These are phyloP conservation scores for Caenorhabditis parvicauda DNA, from an alignment of 2,888 invertebrate species.

Conservation along the genomic window DNA sequence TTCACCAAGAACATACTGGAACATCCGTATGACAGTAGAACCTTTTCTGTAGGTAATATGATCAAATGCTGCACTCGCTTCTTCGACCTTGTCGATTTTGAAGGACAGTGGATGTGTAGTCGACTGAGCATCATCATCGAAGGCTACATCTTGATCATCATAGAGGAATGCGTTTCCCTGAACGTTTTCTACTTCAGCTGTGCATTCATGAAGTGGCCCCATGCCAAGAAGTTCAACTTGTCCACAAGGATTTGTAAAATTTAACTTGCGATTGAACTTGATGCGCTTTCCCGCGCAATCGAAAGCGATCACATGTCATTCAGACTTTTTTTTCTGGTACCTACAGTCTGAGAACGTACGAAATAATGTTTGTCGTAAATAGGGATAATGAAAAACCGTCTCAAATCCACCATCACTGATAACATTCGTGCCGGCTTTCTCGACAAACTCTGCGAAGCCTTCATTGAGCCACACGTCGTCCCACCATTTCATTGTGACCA, in stretches of 20 bases:
- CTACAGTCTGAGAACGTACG: background rate
- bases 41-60: slow-evolving; percentile 84
- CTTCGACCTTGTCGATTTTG: slow-evolving; percentile 80
- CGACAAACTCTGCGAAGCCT: slow-evolving; percentile 49
- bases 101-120: slow-evolving; percentile 82
- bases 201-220: background rate
- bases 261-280: background rate
- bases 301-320: too few relatives aligned
- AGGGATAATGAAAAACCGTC: background rate
- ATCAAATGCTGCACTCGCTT: slow-evolving; percentile 83
- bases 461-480: slow-evolving; percentile 62
- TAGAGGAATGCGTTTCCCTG: slow-evolving; percentile 2
- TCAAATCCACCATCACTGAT: slow-evolving; percentile 31
- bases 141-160: slow-evolving; percentile 9
- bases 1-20: slow-evolving; percentile 41
- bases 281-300: background rate
- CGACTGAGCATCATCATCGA: slow-evolving; percentile 74
- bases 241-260: too few relatives aligned
- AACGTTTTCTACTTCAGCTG: background rate
- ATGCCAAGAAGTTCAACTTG: too few relatives aligned
- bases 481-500: slow-evolving; percentile 64
- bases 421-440: slow-evolving; percentile 48
- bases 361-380: background rate
- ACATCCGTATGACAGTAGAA: slow-evolving; percentile 33
- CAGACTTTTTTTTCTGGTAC: too few relatives aligned